Evolutionary conservation across 1,140 invertebrate genomes (phyloP).

Genomic region (Pseudomyrmex pallidus): DNA sequence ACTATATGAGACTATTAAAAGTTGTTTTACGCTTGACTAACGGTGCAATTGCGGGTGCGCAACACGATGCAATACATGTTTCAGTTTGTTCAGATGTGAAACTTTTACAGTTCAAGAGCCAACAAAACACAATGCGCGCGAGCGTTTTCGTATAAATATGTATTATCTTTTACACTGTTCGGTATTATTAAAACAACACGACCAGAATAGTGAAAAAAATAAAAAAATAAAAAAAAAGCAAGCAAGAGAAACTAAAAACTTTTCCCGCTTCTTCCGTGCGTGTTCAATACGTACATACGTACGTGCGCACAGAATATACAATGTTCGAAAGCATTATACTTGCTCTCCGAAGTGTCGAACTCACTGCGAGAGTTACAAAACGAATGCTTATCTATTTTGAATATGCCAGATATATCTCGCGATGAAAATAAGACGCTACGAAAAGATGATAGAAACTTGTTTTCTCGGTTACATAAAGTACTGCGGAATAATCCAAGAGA

Average conservation of each 20-base stretch:
- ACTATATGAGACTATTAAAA: constrained; percentile 24
- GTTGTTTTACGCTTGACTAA: constrained; percentile 17
- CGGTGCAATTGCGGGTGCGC: constrained; percentile 10
- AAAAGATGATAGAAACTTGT: not conserved
- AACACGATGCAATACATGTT: not conserved
- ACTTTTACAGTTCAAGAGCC: constrained; percentile 17
- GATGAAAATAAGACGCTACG: not conserved
- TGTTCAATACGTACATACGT: no score
- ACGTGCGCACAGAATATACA: not conserved
- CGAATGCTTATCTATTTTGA: not conserved
- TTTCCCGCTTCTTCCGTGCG: not conserved
- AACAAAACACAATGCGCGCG: not conserved
- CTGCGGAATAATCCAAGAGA: constrained; percentile 5
- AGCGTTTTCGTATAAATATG: constrained; percentile 12
- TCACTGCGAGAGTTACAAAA: constrained; percentile 15
- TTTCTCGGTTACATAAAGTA: constrained; percentile 30
- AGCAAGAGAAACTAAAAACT: not conserved
- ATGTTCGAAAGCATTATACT: constrained; percentile 10
- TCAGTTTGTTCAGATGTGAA: not conserved
- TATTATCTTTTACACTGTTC: constrained; percentile 22
- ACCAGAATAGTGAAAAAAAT: not conserved
- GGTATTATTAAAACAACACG: not conserved
- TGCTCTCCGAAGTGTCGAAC: constrained; percentile 1
- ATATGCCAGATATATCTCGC: not conserved
- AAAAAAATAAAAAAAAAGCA: not conserved